These are phyloP conservation scores for Isichthys henryi DNA, from an alignment of 2,113 vertebrate genomes.

Conservation along the genomic window DNA sequence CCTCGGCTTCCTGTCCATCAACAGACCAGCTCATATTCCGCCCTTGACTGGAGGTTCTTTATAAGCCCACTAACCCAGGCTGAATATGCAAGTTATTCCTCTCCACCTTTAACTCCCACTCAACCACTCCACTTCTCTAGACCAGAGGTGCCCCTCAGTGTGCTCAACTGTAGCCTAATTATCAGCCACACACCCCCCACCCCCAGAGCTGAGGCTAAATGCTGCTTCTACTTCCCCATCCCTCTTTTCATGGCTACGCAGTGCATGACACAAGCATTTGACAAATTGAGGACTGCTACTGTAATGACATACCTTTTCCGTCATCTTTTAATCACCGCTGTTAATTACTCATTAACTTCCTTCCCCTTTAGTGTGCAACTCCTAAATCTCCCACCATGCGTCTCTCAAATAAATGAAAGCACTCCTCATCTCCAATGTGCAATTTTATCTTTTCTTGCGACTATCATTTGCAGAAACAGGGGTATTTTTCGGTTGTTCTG, in stretches of 20 bases:
- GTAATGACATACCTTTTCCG: slow-evolving; percentile 92
- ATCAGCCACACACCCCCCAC: slow-evolving; percentile 96
- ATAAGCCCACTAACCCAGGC: slow-evolving; percentile 70
- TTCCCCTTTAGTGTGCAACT: slow-evolving; percentile 75
- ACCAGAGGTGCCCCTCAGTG: slow-evolving; percentile 97
- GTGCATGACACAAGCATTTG: slow-evolving; percentile 95
- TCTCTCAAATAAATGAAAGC: slow-evolving; percentile 84
- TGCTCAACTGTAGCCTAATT: slow-evolving; percentile 96
- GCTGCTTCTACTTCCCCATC: slow-evolving; percentile 84
- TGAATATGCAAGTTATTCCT: slow-evolving; percentile 98
- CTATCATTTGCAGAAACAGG: slow-evolving; percentile 82
- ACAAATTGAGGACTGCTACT: slow-evolving; percentile 98
- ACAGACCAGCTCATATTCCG: slow-evolving; percentile 81
- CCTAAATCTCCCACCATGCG: slow-evolving; percentile 86
- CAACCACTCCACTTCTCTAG: slow-evolving; percentile 99
- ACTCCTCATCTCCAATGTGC: slow-evolving; percentile 87
- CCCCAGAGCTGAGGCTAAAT: slow-evolving; percentile 80
- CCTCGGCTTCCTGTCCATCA: slow-evolving; percentile 79
- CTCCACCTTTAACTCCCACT: slow-evolving; percentile 98
- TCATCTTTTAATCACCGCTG: slow-evolving; percentile 89
- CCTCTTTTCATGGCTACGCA: slow-evolving; percentile 98
- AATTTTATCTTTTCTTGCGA: slow-evolving; percentile 96
- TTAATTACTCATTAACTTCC: slow-evolving; percentile 98
- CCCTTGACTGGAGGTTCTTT: slow-evolving; percentile 74
- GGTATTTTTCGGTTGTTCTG: slow-evolving; percentile 85